phyloP scores from a whole-genome alignment of 2,888 invertebrate species.

The Agelastica alni region DNA sequence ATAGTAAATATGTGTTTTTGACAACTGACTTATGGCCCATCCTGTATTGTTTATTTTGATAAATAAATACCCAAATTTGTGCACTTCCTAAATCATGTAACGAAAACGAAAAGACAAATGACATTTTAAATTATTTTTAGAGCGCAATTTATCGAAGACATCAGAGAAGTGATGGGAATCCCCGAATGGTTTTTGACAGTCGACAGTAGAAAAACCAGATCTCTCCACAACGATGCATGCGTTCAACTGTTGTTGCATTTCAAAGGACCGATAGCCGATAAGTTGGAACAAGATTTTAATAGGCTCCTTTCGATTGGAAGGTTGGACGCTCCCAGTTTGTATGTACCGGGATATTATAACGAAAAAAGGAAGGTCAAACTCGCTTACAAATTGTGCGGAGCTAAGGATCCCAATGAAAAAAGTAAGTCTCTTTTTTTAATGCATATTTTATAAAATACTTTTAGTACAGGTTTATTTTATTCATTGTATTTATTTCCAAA shows the following conservation, averaged over 20 bases:
- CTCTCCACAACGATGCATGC: conserved; percentile 77
- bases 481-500: too few species aligned
- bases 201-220: conserved; percentile 78
- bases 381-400: conserved; percentile 77
- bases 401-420: conserved; percentile 75
- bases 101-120: too few species aligned
- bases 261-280: conserved; percentile 77
- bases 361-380: conserved; percentile 71
- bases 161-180: conserved; percentile 79
- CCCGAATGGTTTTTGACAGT: conserved; percentile 90
- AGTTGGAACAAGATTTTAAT: conserved; percentile 80
- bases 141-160: conserved; percentile 80
- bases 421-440: conserved; percentile 47
- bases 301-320: conserved; percentile 74
- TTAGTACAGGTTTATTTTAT: too few species aligned
- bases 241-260: conserved; percentile 87
- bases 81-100: too few species aligned
- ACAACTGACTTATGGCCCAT: too few species aligned
- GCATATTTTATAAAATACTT: too few species aligned
- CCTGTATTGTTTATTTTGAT: too few species aligned
- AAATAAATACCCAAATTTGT: too few species aligned
- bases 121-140: too few species aligned
- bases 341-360: conserved; percentile 76
- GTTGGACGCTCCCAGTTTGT: conserved; percentile 74
- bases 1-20: too few species aligned